Conservation (phyloP, 2,113 vertebrate genomes). For the Cariama cristata region DNA sequence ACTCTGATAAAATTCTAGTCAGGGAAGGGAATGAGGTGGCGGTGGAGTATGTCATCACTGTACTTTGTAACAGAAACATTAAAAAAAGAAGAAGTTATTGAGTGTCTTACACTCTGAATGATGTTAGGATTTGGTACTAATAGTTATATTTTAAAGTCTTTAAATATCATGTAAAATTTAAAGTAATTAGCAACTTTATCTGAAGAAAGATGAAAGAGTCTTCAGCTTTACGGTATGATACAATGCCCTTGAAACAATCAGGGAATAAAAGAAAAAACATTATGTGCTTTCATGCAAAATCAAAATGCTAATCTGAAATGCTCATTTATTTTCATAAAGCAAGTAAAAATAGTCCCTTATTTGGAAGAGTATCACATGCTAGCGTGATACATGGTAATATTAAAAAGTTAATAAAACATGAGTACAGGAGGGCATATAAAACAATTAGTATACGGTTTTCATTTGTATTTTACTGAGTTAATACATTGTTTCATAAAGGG, state of each 20-base stretch:
- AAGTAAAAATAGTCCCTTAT: slow-evolving; percentile 5
- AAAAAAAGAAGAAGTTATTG: background rate
- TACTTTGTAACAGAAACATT: slow-evolving; percentile 17
- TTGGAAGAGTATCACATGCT: background rate
- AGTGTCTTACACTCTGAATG: background rate
- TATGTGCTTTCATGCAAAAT: background rate
- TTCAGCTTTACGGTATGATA: background rate
- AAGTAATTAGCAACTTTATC: slow-evolving; percentile 5
- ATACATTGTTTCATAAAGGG: background rate
- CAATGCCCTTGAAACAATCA: background rate
- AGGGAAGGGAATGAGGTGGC: slow-evolving; percentile 23
- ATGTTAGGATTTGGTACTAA: background rate
- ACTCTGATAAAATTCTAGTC: slow-evolving; percentile 73
- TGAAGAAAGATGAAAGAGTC: background rate
- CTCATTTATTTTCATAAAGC: slow-evolving; percentile 23
- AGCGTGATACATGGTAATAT: background rate
- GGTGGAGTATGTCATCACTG: slow-evolving; percentile 14
- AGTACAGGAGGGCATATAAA: background rate
- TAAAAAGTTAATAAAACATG: slow-evolving; percentile 51
- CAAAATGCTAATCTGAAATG: slow-evolving; percentile 35
- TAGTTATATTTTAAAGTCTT: background rate
- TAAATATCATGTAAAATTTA: slow-evolving; percentile 11
- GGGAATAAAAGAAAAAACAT: background rate
- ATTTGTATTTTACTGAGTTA: slow-evolving; percentile 7
- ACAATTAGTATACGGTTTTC: slow-evolving; percentile 32